Conservation (phyloP, 2,797 vertebrate genomes). For the Sebastiscus tertius region DNA sequence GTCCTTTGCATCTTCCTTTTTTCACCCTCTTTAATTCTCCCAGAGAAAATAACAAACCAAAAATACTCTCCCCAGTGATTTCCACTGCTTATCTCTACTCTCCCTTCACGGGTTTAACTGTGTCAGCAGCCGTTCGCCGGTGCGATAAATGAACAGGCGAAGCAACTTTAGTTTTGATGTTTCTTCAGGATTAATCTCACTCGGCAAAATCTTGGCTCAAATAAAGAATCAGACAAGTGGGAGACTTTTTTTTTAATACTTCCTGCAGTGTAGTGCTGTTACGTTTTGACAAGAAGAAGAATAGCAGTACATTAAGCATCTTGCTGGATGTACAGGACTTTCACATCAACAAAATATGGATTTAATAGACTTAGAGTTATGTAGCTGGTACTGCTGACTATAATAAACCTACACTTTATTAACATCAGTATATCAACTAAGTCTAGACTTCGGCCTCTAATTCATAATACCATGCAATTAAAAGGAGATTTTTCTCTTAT, state of each 20-base stretch:
- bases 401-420: conserved; percentile 23
- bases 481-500: neutral
- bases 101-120: conserved; percentile 12
- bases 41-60: neutral
- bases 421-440: conserved; percentile 18
- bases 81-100: conserved; percentile 16
- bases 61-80: conserved; percentile 10
- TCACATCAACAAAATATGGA: conserved; percentile 7
- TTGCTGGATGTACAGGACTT: neutral
- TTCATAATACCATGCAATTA: neutral
- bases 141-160: neutral
- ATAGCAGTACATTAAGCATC: neutral
- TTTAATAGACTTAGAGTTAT: conserved; percentile 26
- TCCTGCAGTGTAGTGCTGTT: neutral
- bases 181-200: conserved; percentile 38
- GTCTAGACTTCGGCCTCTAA: neutral
- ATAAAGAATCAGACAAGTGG: neutral
- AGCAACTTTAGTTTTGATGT: conserved; percentile 19
- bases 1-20: neutral
- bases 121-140: neutral
- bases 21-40: neutral
- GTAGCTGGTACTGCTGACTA: neutral
- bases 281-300: neutral
- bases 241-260: neutral
- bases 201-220: neutral